A percentile compares a stretch with the other conserved stretches of the same genome.
phyloP scores from a whole-genome alignment of 2,113 vertebrate genomes.

The Brienomyrus brachyistius region DNA sequence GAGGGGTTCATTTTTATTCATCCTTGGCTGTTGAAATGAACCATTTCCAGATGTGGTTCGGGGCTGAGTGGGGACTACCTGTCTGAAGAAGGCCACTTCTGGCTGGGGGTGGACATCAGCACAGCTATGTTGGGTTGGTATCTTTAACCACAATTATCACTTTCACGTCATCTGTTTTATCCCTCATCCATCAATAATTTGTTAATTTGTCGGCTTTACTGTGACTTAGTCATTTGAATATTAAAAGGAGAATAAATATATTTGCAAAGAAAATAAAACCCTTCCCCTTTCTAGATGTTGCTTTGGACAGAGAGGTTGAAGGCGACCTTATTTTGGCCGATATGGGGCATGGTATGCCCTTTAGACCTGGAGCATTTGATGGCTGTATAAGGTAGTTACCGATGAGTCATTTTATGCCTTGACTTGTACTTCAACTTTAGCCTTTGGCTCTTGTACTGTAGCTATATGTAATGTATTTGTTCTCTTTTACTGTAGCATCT shows the following conservation, averaged over 20 bases:
- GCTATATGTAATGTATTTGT: neutral
- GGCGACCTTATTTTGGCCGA: slow-evolving; percentile 85
- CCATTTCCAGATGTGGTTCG: slow-evolving; percentile 75
- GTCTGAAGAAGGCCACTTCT: slow-evolving; percentile 78
- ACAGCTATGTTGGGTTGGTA: slow-evolving; percentile 83
- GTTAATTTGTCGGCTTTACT: neutral
- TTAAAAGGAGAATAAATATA: neutral
- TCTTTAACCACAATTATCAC: neutral
- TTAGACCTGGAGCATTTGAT: slow-evolving; percentile 82
- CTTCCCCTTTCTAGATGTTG: slow-evolving; percentile 67
- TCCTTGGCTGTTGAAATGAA: neutral
- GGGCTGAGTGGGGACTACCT: slow-evolving; percentile 89
- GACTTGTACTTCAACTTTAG: neutral
- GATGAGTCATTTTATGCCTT: neutral
- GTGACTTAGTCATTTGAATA: neutral
- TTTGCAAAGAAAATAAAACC: neutral
- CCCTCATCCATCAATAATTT: neutral
- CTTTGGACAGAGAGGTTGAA: slow-evolving; percentile 78
- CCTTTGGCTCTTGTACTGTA: neutral
- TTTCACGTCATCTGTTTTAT: neutral
- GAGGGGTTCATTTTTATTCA: neutral
- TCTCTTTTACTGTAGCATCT: slow-evolving; percentile 66
- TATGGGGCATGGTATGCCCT: slow-evolving; percentile 84
- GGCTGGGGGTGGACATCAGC: slow-evolving; percentile 94
- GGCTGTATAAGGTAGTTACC: slow-evolving; percentile 83